These are phyloP conservation scores for Hirtodrosophila confusa DNA, from an alignment of 2,888 invertebrate genomes.

Conservation along the genomic window DNA sequence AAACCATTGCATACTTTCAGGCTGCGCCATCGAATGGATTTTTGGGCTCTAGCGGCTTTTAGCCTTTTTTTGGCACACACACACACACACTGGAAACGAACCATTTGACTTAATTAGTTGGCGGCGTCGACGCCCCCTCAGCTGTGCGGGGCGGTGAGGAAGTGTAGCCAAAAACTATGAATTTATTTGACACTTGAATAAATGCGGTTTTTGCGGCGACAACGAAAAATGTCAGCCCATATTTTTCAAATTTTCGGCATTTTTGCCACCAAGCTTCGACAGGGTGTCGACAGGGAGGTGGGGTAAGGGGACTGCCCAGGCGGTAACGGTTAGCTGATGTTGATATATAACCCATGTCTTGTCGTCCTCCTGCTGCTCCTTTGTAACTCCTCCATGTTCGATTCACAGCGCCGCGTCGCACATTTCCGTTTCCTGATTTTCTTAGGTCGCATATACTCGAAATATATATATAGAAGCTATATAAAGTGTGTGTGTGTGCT, in stretches of 20 bases:
- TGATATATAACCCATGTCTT: slow-evolving; percentile 69
- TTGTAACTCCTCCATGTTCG: slow-evolving; percentile 60
- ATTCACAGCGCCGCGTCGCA: slow-evolving; percentile 77
- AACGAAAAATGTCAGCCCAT: slow-evolving; percentile 73
- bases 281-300: slow-evolving; percentile 28
- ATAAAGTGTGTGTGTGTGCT: slow-evolving; percentile 47
- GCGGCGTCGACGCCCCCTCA: slow-evolving; percentile 44
- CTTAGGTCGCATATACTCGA: slow-evolving; percentile 35
- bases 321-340: slow-evolving; percentile 36
- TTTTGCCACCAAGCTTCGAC: slow-evolving; percentile 25
- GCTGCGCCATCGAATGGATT: slow-evolving; percentile 41
- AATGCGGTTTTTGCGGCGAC: slow-evolving; percentile 79
- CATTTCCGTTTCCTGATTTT: slow-evolving; percentile 77
- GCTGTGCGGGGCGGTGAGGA: slow-evolving; percentile 2
- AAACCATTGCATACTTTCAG: slow-evolving; percentile 56
- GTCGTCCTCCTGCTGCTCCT: slow-evolving; percentile 37
- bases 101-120: slow-evolving; percentile 83
- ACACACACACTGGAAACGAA: slow-evolving; percentile 14
- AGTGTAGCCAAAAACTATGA: slow-evolving; percentile 66
- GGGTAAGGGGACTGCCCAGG: slow-evolving; percentile 10
- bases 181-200: slow-evolving; percentile 83
- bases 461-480: slow-evolving; percentile 4
- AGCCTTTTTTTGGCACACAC: slow-evolving; percentile 24
- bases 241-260: slow-evolving; percentile 58
- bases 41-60: slow-evolving; percentile 26